A percentile compares a stretch with the other conserved stretches of the same genome.
Conservation (phyloP, 2,888 invertebrate species). For the Leucophora obtusa region DNA sequence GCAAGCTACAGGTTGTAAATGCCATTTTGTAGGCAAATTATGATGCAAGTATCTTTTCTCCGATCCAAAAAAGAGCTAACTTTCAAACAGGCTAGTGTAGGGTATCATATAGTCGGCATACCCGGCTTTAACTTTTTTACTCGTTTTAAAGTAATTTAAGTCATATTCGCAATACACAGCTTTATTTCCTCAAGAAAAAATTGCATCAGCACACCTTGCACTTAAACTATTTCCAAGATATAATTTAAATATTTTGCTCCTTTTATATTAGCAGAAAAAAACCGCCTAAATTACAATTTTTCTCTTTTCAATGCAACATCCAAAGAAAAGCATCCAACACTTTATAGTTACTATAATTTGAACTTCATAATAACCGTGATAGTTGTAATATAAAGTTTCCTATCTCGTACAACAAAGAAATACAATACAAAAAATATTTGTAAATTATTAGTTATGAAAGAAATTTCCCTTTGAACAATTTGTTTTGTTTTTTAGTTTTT, state of each 20-base stretch:
- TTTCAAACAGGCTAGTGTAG: too few relatives aligned
- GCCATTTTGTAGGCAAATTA: too few relatives aligned
- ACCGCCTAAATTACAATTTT: not conserved
- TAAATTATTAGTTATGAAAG: slow-evolving; percentile 2
- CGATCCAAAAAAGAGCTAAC: too few relatives aligned
- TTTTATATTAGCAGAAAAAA: not conserved
- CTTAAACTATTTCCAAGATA: slow-evolving; percentile 9
- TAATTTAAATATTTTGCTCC: slow-evolving; percentile 9
- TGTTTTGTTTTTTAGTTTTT: not conserved
- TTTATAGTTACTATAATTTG: slow-evolving; percentile 44
- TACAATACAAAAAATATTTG: not conserved
- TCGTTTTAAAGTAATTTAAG: not conserved
- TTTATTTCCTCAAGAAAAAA: slow-evolving; percentile 4
- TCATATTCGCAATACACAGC: not conserved
- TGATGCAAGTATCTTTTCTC: too few relatives aligned
- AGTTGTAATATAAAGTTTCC: slow-evolving; percentile 50
- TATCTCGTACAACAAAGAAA: slow-evolving; percentile 23
- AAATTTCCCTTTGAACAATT: slow-evolving; percentile 11
- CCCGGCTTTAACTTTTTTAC: too few relatives aligned
- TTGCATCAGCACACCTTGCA: slow-evolving; percentile 8
- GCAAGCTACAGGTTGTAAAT: too few relatives aligned
- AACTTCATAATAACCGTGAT: slow-evolving; percentile 60
- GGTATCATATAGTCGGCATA: too few relatives aligned
- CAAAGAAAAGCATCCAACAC: too few relatives aligned
- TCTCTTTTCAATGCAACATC: not conserved